phyloP scores from a whole-genome alignment of 2,797 vertebrate genomes.

The Sebastes flavidus region DNA sequence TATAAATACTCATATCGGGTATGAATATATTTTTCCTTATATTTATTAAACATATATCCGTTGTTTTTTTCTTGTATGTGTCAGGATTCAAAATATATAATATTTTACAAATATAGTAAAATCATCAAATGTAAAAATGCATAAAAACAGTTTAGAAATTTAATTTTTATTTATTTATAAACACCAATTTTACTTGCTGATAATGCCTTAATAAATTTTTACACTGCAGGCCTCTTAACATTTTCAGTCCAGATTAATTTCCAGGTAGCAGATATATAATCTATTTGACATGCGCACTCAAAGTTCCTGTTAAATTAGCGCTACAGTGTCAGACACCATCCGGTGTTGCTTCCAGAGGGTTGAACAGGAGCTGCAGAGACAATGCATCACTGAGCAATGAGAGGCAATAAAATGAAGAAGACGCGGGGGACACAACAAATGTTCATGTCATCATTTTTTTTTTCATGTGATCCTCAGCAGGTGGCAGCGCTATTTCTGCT shows the following conservation, averaged over 20 bases:
- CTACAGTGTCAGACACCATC: neutral
- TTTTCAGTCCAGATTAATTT: no score
- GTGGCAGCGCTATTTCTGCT: slow-evolving; percentile 82
- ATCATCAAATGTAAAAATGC: neutral
- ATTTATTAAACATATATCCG: neutral
- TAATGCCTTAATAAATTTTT: neutral
- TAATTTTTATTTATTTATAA: neutral
- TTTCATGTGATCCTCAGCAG: slow-evolving; percentile 77
- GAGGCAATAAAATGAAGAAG: slow-evolving; percentile 45
- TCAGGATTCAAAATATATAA: neutral
- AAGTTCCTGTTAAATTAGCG: neutral
- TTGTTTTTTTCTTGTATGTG: neutral
- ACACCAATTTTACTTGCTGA: neutral
- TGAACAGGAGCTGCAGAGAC: slow-evolving; percentile 13
- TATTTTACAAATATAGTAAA: neutral
- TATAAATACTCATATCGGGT: neutral
- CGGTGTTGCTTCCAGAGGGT: neutral
- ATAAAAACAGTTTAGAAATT: neutral
- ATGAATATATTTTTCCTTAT: neutral
- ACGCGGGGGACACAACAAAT: slow-evolving; percentile 55
- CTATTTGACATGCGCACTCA: neutral
- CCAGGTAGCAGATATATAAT: neutral
- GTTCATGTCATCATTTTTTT: slow-evolving; percentile 58
- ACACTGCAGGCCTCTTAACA: neutral
- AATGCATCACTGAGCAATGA: slow-evolving; percentile 20